A percentile compares a stretch with the other conserved stretches of the same genome.
Conservation (phyloP, 2,113 vertebrate species). For the Charina bottae region DNA sequence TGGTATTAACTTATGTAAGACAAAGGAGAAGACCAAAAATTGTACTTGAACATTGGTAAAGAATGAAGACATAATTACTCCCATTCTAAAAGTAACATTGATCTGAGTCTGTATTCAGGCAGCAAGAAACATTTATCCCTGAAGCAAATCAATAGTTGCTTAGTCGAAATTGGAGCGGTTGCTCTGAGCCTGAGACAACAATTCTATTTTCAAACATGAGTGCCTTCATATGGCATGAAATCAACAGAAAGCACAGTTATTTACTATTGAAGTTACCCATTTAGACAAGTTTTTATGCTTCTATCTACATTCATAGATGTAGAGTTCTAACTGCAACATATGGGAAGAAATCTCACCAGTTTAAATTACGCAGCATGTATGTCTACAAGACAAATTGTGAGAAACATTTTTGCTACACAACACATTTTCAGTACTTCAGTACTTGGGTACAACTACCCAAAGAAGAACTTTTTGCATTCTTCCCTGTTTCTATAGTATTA, state of each 20-base stretch:
- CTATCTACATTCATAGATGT: constrained; percentile 3
- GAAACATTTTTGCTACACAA: not conserved
- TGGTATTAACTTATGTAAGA: not conserved
- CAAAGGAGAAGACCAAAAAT: not conserved
- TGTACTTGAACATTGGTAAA: not conserved
- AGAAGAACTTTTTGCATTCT: not conserved
- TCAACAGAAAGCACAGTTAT: not conserved
- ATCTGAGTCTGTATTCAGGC: not conserved
- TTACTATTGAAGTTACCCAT: not conserved
- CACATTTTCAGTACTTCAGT: not conserved
- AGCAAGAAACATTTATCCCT: not conserved
- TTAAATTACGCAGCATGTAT: not conserved
- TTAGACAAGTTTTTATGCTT: not conserved
- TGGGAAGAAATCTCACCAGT: not conserved
- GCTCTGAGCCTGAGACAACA: not conserved
- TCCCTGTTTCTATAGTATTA: not conserved
- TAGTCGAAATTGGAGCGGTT: not conserved
- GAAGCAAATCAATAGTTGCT: not conserved
- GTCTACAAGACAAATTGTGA: not conserved
- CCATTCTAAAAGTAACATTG: not conserved
- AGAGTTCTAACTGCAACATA: not conserved
- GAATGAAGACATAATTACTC: not conserved
- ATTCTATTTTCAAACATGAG: not conserved
- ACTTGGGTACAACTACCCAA: not conserved
- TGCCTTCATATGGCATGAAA: not conserved